A percentile compares a stretch with the other conserved stretches of the same genome.
These are phyloP conservation scores for Poicephalus gulielmi DNA, from an alignment of 2,113 vertebrate species.

Conservation along the genomic window DNA sequence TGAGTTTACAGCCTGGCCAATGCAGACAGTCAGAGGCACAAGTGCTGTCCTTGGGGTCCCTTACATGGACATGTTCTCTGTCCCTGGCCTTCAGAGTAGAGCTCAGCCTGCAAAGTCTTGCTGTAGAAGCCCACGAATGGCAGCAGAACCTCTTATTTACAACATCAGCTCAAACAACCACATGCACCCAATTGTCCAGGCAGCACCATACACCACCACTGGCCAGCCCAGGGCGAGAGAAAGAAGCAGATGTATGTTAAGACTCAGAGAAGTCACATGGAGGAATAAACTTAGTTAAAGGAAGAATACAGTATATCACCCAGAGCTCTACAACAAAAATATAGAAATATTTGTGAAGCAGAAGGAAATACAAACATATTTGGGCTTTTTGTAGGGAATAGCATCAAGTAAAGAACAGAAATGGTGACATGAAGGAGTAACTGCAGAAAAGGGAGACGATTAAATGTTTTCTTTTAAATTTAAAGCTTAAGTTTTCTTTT, in stretches of 20 bases:
- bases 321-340: neutral
- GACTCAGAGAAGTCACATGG: neutral
- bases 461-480: neutral
- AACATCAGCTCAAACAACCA: neutral
- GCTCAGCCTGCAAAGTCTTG: neutral
- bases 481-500: neutral
- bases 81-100: neutral
- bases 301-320: neutral
- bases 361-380: neutral
- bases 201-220: too few species aligned
- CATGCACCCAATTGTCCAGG: neutral
- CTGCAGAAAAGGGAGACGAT: neutral
- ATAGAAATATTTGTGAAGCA: neutral
- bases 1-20: neutral
- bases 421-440: neutral
- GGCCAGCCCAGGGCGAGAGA: neutral
- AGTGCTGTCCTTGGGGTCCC: neutral
- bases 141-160: neutral
- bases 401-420: neutral
- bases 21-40: neutral
- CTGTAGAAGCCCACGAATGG: too few species aligned
- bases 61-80: rapidly evolving
- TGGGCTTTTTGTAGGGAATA: neutral
- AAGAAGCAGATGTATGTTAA: neutral
- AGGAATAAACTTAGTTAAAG: neutral